phyloP scores from a whole-genome alignment of 2,113 vertebrate species.

The Dicerorhinus sumatrensis region DNA sequence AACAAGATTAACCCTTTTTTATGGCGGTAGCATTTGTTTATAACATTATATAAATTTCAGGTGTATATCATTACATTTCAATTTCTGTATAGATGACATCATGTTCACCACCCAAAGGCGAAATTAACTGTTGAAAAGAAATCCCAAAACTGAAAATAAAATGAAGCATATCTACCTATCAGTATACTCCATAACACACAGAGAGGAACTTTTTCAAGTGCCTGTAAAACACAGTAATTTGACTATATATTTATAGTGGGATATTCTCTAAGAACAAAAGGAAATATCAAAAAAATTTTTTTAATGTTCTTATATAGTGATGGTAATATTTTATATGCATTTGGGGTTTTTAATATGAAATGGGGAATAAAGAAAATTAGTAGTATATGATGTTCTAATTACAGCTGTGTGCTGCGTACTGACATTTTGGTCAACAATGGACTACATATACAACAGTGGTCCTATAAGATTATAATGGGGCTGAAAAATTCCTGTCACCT shows the following conservation, averaged over 20 bases:
- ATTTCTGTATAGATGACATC: no score
- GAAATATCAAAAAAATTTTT: not conserved
- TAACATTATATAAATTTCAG: no score
- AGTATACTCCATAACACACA: not conserved
- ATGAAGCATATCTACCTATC: not conserved
- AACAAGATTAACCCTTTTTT: not conserved
- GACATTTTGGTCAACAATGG: no score
- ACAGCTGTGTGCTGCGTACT: no score
- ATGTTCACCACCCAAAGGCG: no score
- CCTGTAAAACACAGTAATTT: not conserved
- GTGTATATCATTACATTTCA: no score
- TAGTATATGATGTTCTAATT: slow-evolving; percentile 1
- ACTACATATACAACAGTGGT: no score
- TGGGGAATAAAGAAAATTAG: not conserved
- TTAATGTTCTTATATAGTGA: not conserved
- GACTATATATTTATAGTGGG: not conserved
- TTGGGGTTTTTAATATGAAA: not conserved
- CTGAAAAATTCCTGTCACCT: no score
- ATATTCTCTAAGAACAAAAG: not conserved
- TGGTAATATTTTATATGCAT: not conserved
- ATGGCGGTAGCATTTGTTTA: no score
- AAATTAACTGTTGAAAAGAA: not conserved
- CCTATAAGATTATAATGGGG: no score
- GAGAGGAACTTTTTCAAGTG: not conserved
- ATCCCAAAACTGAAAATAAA: slow-evolving; percentile 5